Base-by-base conservation (phyloP, 2,113 vertebrate genomes). In the Osmerus mordax region DNA sequence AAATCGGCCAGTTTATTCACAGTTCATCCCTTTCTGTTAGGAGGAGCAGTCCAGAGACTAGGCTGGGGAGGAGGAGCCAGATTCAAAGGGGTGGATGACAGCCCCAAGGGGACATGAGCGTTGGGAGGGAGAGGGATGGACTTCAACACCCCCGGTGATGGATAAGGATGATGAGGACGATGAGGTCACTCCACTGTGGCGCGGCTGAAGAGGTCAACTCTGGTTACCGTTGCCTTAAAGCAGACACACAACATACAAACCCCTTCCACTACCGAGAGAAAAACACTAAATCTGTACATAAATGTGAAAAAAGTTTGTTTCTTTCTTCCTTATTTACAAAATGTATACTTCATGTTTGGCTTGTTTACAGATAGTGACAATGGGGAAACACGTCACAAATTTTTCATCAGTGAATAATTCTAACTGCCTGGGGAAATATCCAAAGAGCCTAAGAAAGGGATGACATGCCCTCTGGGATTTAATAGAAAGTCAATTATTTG, bases 161-260 rank as follows among this genome's bases (percentile, higher is more conserved):
- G 41, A 47, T 47, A 5, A 47, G 9, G 41, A 18, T 18, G 15
- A n/a, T 8, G 19, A 77, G 61, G 54, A 56, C n/a, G 16, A 25
- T 62, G 21, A 62, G 23, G 60, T 15, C 1, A 61, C 2, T 4
- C 65, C 73, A 79, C 69, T 18, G 80, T 63, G 65, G 9, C 4
- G 54, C 2, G 41, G 41, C 51, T 25, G 0, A 74, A 82, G 84
- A 88, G 78, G 64, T 83, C 76, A 82, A 77, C 82, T 87, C 80
- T 77, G 13, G 3, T 5, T 29, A 54, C 66, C 66, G 76, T 67
- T 28, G 64, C 58, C 19, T 1, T 70, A 52, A 59, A 52, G 55
- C 56, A 1, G 28, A 69, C 53, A 52, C 28, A 6, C 51, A 4
- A 29, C 2, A 0, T 25, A 72, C 54, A 66, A 12, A 12, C 23